phyloP scores from a whole-genome alignment of 1,140 invertebrate genomes.

The Pantala flavescens region DNA sequence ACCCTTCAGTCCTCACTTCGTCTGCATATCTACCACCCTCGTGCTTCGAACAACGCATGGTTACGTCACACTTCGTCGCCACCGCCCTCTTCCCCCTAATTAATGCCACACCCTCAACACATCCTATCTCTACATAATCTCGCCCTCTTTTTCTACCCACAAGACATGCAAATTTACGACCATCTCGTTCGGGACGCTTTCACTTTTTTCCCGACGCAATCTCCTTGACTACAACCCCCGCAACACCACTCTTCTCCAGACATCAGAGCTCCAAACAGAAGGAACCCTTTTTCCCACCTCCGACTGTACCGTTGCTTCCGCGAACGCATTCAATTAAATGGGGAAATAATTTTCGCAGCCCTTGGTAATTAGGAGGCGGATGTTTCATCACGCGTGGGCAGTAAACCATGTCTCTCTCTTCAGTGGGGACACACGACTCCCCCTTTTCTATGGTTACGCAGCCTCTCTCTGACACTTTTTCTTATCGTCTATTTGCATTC shows the following conservation, averaged over 20 bases:
- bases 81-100: no score
- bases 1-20: no score
- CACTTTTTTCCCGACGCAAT: no score
- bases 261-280: background rate
- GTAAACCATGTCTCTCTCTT: background rate
- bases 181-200: no score
- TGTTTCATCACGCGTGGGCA: background rate
- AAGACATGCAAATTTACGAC: no score
- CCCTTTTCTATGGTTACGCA: background rate
- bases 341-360: conserved; percentile 5
- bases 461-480: no score
- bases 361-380: background rate
- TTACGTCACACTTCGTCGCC: no score
- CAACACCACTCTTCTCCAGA: background rate
- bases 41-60: no score
- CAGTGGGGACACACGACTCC: background rate
- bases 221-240: background rate
- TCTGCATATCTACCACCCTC: no score
- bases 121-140: background rate
- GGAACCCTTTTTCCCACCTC: background rate
- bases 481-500: no score
- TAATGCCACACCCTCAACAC: no score
- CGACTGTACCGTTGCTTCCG: background rate
- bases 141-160: background rate
- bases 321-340: background rate